phyloP scores from a whole-genome alignment of 2,888 invertebrate genomes.

The Miltochrista miniata region DNA sequence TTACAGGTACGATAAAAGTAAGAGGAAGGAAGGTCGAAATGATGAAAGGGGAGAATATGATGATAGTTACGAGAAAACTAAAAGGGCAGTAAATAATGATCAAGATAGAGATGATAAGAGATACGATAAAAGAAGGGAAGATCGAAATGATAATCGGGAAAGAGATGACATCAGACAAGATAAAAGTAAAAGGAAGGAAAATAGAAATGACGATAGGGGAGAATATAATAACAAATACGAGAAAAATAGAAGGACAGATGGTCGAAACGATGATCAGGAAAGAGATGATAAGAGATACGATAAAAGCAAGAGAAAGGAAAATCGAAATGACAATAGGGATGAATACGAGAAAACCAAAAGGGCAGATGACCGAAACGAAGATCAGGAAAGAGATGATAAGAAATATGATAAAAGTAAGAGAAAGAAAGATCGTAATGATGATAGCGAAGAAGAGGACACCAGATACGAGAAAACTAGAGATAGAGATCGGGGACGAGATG shows the following conservation, averaged over 20 bases:
- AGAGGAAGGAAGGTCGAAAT: not conserved
- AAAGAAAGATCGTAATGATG: not conserved
- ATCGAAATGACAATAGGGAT: constrained; percentile 10
- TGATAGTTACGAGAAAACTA: constrained; percentile 11
- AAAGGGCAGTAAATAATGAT: constrained; percentile 6
- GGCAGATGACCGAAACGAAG: constrained; percentile 5
- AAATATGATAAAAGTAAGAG: constrained; percentile 4
- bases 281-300: too few relatives aligned
- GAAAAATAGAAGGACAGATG: constrained; percentile 15
- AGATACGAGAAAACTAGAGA: constrained; percentile 15
- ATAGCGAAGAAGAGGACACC: not conserved
- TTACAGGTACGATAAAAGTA: constrained; percentile 6
- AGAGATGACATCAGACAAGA: too few relatives aligned
- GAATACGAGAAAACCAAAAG: constrained; percentile 15
- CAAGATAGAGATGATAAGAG: constrained; percentile 16
- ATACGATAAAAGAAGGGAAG: constrained; percentile 15
- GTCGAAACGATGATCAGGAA: too few relatives aligned
- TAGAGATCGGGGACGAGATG: constrained; percentile 14
- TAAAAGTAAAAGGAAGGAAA: constrained; percentile 19
- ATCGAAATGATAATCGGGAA: too few relatives aligned
- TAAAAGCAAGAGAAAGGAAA: constrained; percentile 19
- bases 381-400: constrained; percentile 13
- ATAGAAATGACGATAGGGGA: constrained; percentile 10
- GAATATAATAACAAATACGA: constrained; percentile 23
- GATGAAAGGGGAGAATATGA: not conserved